A percentile compares a stretch with the other conserved stretches of the same genome.
Evolutionary conservation across 1,140 invertebrate species (phyloP).

Genomic region (Trichomalopsis sarcophagae): DNA sequence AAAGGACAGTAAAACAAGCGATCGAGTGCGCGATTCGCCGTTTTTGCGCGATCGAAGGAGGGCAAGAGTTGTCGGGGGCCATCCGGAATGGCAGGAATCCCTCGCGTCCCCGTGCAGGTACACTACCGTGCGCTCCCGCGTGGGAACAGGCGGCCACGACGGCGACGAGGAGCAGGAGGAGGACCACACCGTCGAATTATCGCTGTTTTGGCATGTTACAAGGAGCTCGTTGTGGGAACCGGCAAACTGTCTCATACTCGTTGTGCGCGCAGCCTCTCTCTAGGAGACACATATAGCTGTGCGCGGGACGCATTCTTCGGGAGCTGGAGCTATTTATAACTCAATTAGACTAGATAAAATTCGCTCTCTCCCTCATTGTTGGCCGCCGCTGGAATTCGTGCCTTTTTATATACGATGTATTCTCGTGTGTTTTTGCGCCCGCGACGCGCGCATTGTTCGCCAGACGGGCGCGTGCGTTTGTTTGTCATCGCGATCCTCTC

Average conservation of each 20-base stretch:
- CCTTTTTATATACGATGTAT: too few relatives aligned
- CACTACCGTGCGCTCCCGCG: constrained; percentile 57
- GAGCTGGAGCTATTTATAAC: constrained; percentile 47
- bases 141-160: constrained; percentile 62
- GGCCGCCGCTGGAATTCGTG: too few relatives aligned
- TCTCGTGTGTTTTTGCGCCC: too few relatives aligned
- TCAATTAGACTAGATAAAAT: constrained; percentile 52
- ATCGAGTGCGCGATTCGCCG: constrained; percentile 69
- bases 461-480: neutral
- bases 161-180: neutral
- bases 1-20: neutral
- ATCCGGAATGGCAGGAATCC: constrained; percentile 70
- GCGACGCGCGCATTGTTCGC: too few relatives aligned
- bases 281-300: constrained; percentile 50
- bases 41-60: constrained; percentile 66
- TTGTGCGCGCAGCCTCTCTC: constrained; percentile 56
- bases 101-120: constrained; percentile 60
- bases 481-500: neutral
- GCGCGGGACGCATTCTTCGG: constrained; percentile 18
- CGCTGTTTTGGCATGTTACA: constrained; percentile 75
- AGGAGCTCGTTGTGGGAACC: constrained; percentile 71
- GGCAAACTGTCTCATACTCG: constrained; percentile 53
- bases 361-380: neutral
- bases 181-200: constrained; percentile 75
- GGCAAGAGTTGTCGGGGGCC: neutral